Conservation (phyloP, 2,888 invertebrate genomes). For the Brachyopa scutellaris region DNA sequence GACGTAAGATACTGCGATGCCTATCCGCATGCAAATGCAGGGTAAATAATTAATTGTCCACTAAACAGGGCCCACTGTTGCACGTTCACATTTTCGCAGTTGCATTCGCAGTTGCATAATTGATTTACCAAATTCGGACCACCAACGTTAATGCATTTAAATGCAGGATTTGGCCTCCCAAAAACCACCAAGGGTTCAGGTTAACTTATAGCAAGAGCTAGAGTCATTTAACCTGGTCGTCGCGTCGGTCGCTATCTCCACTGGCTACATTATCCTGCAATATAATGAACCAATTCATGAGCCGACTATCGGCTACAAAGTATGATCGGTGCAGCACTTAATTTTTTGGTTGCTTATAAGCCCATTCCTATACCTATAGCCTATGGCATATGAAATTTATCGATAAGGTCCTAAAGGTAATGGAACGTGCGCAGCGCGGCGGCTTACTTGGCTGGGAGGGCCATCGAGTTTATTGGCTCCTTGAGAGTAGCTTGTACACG, state of each 20-base stretch:
- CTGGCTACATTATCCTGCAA: slow-evolving; percentile 6
- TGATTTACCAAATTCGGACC: slow-evolving; percentile 62
- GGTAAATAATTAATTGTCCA: slow-evolving; percentile 2
- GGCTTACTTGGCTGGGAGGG: slow-evolving; percentile 3
- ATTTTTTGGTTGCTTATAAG: too few relatives aligned
- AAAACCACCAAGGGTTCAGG: slow-evolving; percentile 43
- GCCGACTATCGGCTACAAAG: slow-evolving; percentile 7
- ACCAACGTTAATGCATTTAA: slow-evolving; percentile 24
- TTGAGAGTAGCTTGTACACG: neutral
- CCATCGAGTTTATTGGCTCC: slow-evolving; percentile 6
- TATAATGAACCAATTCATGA: slow-evolving; percentile 25
- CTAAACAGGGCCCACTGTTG: neutral
- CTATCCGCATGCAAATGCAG: neutral
- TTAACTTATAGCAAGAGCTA: slow-evolving; percentile 23
- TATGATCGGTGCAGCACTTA: neutral
- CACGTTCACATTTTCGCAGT: neutral
- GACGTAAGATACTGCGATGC: neutral
- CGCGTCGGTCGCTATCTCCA: neutral
- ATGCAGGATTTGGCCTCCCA: too few relatives aligned
- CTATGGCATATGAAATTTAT: slow-evolving; percentile 34
- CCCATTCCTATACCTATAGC: too few relatives aligned
- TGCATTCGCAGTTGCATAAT: slow-evolving; percentile 50
- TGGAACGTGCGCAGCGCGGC: neutral
- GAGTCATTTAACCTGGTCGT: slow-evolving; percentile 11
- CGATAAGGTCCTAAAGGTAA: slow-evolving; percentile 57